phyloP scores from a whole-genome alignment of 1,140 invertebrate genomes.

The Oedothorax gibbosus region DNA sequence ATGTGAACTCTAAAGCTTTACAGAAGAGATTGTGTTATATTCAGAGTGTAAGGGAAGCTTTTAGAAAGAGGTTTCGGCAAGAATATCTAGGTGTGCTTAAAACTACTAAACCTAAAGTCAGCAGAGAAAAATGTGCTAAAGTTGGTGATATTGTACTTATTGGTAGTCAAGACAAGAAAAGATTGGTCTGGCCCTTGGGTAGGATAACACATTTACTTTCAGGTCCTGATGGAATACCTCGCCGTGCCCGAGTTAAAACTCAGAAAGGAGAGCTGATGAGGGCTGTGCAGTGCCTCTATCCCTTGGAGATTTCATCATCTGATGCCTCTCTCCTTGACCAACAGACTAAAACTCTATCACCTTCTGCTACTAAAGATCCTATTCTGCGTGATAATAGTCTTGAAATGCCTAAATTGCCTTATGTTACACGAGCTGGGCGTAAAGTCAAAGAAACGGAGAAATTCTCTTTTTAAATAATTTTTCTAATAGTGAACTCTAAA shows the following conservation, averaged over 20 bases:
- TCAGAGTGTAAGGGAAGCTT: neutral
- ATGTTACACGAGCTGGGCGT: no score
- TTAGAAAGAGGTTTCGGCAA: slow-evolving; percentile 19
- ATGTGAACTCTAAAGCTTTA: neutral
- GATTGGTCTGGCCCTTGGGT: slow-evolving; percentile 23
- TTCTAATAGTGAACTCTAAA: no score
- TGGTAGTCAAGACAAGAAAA: slow-evolving; percentile 6
- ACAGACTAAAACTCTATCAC: no score
- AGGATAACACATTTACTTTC: slow-evolving; percentile 12
- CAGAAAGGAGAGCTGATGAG: slow-evolving; percentile 10
- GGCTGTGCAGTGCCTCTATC: slow-evolving; percentile 27
- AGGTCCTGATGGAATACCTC: slow-evolving; percentile 1
- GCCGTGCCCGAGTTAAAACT: neutral
- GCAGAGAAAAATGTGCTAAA: neutral
- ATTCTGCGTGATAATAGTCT: no score
- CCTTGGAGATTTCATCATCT: neutral
- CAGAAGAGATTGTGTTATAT: slow-evolving; percentile 6
- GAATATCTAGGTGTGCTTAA: slow-evolving; percentile 33
- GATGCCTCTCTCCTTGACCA: neutral
- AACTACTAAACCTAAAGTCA: neutral
- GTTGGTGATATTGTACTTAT: slow-evolving; percentile 20
- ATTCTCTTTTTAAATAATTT: no score
- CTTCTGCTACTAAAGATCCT: no score
- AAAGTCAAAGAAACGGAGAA: no score
- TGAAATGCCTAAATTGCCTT: no score